phyloP scores from a whole-genome alignment of 2,888 invertebrate genomes.

The Cataglyphis rosenhaueri region DNA sequence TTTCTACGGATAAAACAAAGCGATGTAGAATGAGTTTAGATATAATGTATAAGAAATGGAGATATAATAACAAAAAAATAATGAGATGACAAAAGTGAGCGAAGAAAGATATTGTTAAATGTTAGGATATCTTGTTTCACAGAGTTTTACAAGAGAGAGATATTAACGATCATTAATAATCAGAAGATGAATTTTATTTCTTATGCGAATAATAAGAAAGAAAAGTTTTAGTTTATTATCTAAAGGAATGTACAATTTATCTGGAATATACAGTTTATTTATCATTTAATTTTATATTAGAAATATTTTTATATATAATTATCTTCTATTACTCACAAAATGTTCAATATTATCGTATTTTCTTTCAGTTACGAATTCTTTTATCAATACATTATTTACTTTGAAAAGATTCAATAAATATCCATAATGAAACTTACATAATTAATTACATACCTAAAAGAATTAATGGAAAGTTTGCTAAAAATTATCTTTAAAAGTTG shows the following conservation, averaged over 20 bases:
- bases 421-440: conserved; percentile 34
- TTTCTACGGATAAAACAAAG: conserved; percentile 29
- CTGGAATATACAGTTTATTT: not conserved
- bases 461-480: conserved; percentile 28
- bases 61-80: conserved; percentile 25
- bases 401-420: conserved; percentile 1
- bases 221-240: not conserved
- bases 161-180: conserved; percentile 12
- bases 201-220: not conserved
- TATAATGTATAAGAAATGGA: conserved; percentile 23
- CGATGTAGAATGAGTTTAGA: not conserved
- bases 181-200: not conserved
- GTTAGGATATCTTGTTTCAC: conserved; percentile 13
- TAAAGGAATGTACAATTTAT: not conserved
- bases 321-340: not conserved
- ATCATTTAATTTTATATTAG: not conserved
- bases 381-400: not conserved
- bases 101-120: conserved; percentile 8
- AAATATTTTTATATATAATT: not conserved
- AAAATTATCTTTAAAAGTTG: conserved; percentile 21
- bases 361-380: not conserved
- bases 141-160: not conserved
- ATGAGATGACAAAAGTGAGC: not conserved
- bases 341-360: not conserved
- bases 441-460: conserved; percentile 33